Evolutionary conservation across 2,113 vertebrate genomes (phyloP), one percentile per base, ranked within the genome.

Genomic region (Cryptotis parvus): DNA sequence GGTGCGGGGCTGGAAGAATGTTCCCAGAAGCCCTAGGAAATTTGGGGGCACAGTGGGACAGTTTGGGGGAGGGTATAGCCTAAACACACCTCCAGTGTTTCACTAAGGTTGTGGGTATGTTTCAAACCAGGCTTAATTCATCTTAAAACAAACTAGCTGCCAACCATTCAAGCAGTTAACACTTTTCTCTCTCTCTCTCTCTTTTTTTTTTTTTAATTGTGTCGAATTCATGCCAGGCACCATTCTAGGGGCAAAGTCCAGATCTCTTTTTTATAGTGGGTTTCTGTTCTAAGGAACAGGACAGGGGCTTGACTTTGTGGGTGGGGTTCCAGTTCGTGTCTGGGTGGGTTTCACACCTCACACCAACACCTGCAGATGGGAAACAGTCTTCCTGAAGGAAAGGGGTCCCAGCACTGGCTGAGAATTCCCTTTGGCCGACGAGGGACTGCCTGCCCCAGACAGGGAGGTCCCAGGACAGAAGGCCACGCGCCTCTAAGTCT

Each of bases 31-130:
- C 33, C 41, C 70, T 20, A 14, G 33, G 2, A 7, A 12, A 69
- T 1, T 10, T n/a, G 14, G 55, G 1, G 20, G n/a, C 49, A 6
- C 0, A 1, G 9, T 4, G 2, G 12, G 35, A 20, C 1, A 4
- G 6, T 84, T 65, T 5, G 15, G 27, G 39, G 15, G 27, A 35
- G 15, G 31, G 2, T 4, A 76, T 65, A 10, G 33, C 6, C 49
- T 33, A 16, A 7, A 14, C 16, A 37, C 35, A 70, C 35, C 61
- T 88, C 27, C 20, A 1, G 70, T 3, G 16, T 80, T 37, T 69
- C 45, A 31, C 20, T 6, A n/a, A 90, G 61, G 58, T n/a, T 82
- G 55, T 75, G 68, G 45, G 66, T 66, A 58, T 58, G 68, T 58
- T 37, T 82, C 49, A 22, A 73, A 22, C n/a, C 55, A 29, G 22